Conservation (phyloP, 2,888 invertebrate genomes). For the Unio pictorum region DNA sequence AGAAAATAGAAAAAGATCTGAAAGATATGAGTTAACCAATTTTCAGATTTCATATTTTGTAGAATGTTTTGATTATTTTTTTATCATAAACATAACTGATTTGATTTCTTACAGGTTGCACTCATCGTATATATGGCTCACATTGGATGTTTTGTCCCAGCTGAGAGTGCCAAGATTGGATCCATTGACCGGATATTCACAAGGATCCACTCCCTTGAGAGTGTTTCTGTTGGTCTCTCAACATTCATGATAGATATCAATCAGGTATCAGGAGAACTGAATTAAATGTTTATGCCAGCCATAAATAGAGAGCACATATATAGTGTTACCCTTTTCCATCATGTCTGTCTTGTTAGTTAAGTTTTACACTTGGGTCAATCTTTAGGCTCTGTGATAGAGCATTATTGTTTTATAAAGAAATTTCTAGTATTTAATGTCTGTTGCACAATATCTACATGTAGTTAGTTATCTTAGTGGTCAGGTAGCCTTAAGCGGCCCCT, state of each 20-base stretch:
- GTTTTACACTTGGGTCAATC: too few species aligned
- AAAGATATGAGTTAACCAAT: neutral
- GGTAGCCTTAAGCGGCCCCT: too few species aligned
- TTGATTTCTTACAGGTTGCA: constrained; percentile 73
- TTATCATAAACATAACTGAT: neutral
- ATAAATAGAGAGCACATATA: too few species aligned
- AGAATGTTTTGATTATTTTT: neutral
- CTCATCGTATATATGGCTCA: constrained; percentile 89
- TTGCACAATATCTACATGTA: too few species aligned
- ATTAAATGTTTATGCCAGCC: too few species aligned
- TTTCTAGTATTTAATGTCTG: too few species aligned
- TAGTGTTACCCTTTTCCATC: too few species aligned
- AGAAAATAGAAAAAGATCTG: neutral
- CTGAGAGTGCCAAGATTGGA: constrained; percentile 81
- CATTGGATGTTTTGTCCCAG: constrained; percentile 91
- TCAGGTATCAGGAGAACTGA: constrained; percentile 76
- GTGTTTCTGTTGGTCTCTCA: constrained; percentile 84
- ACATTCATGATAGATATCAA: constrained; percentile 88
- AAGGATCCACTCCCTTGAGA: constrained; percentile 83
- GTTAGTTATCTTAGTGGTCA: too few species aligned
- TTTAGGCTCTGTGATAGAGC: too few species aligned
- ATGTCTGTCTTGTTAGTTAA: too few species aligned
- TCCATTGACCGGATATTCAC: constrained; percentile 83
- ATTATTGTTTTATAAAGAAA: too few species aligned
- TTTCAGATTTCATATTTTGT: neutral